Conservation (phyloP, 53 echinoderm and acorn worm species). For the Paracentrotus lividus region DNA sequence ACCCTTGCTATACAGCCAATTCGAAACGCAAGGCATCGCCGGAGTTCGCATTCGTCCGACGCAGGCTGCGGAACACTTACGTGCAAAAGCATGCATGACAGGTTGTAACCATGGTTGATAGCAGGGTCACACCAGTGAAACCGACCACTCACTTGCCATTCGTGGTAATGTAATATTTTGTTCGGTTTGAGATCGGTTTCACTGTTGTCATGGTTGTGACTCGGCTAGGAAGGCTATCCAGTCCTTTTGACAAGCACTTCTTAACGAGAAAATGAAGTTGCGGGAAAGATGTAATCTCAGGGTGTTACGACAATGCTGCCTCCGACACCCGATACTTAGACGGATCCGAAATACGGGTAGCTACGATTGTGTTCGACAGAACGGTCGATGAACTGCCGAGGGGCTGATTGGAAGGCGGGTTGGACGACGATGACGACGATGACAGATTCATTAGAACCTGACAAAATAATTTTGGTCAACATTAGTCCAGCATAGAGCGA, state of each 20-base stretch:
- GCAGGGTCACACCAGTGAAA: too few relatives aligned
- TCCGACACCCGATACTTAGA: background rate
- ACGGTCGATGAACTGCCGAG: constrained; percentile 11
- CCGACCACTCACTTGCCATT: too few relatives aligned
- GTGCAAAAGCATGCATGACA: too few relatives aligned
- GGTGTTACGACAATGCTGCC: background rate
- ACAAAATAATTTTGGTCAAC: background rate
- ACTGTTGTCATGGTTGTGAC: too few relatives aligned
- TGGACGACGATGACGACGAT: background rate
- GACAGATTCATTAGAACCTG: background rate
- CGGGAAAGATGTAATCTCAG: background rate
- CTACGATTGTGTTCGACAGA: background rate
- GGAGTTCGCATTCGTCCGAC: too few relatives aligned
- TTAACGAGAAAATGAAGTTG: constrained; percentile 11
- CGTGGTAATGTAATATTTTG: too few relatives aligned
- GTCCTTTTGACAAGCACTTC: background rate
- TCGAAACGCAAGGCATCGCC: too few relatives aligned
- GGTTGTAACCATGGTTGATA: too few relatives aligned
- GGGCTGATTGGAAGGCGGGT: background rate
- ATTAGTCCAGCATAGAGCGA: background rate
- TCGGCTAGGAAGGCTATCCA: too few relatives aligned
- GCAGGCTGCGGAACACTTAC: too few relatives aligned
- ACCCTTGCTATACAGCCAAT: too few relatives aligned
- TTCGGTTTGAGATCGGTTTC: too few relatives aligned
- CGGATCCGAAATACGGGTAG: background rate